Percentiles rank a stretch among this genome's conserved stretches.
phyloP scores from a whole-genome alignment of 2,113 vertebrate genomes.

The Rattus norvegicus region GRCr8 NC_086022.1:58267001-58267500 shows the following conservation, averaged over 20 bases:
- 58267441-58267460: neutral
- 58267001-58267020: neutral
- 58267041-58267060: neutral
- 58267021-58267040: neutral
- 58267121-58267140: constrained; percentile 10
- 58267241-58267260: constrained; percentile 48
- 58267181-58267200: constrained; percentile 68
- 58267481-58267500: neutral
- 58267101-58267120: constrained; percentile 54
- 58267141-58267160: constrained; percentile 59
- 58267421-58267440: constrained; percentile 17
- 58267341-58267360: constrained; percentile 1
- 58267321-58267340: neutral
- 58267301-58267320: neutral
- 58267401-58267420: constrained; percentile 34
- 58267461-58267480: neutral
- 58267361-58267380: constrained; percentile 6
- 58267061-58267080: constrained; percentile 37
- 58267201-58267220: constrained; percentile 68
- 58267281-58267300: constrained; percentile 30
- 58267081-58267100: constrained; percentile 42
- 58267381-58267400: neutral
- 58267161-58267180: constrained; percentile 57
- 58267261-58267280: constrained; percentile 45
- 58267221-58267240: constrained; percentile 51